Base-by-base conservation (phyloP, 2,797 vertebrate species). In the Melanogrammus aeglefinus region DNA sequence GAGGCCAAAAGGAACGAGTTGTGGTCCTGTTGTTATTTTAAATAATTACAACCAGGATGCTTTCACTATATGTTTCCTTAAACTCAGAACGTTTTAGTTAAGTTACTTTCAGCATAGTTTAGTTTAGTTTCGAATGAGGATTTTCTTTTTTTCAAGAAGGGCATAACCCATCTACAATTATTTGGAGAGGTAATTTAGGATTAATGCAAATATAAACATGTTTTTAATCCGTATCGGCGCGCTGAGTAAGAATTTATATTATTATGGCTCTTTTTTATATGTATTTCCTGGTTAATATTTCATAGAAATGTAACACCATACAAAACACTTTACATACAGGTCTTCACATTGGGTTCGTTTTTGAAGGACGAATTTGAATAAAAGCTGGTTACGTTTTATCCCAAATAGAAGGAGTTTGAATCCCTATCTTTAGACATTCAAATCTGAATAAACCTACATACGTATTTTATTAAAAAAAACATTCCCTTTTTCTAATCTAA, bases 1-100 rank as follows among this genome's bases (percentile, higher is more conserved):
- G 4, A 63, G 63, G 63, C 63, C 63, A 24, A 69, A 69, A 27
- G n/a, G n/a, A 69, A 27, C 63, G 9, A 69, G 63, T 69, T 69
- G 63, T 27, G 63, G 63, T 69, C 63, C 9, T 27, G 63, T 69
- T 69, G 24, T 69, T 10, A 69, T 69, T 63, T 63, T 63, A 27
- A 63, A 69, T 69, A 69, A 69, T 69, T 69, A 27, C 63, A 69
- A 69, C 63, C 63, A 69, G 63, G 27, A 27, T 69, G 63, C n/a
- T 24, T 69, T 69, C 63, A 69, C 21, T 3, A 69, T 27, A 69
- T 63, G 63, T 69, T 69, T 27, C 12, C 24, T 69, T 27, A 4
- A 69, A 69, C 63, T 24, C n/a, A 69, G n/a, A 69, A 27, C 24
- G n/a, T 27, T 69, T 69, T 12, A 69, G n/a, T 69, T 27, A 6